Conservation (phyloP, 2,888 invertebrate genomes). For the Nomada fucata region DNA sequence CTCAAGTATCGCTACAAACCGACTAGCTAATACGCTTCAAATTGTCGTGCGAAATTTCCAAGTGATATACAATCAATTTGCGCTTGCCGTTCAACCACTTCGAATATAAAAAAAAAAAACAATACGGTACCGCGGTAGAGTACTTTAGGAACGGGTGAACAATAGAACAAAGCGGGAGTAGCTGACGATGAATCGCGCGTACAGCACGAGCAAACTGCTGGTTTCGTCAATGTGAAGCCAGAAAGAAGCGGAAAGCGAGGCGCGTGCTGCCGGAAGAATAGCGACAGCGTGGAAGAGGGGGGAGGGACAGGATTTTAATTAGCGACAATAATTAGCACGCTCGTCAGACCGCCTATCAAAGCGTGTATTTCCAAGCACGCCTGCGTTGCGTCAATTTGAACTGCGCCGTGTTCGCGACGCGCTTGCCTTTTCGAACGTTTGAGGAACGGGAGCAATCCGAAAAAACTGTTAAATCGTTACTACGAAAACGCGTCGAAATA, state of each 20-base stretch:
- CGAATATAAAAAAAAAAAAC: background rate
- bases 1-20: too few relatives aligned
- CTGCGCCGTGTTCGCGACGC: conserved; percentile 6
- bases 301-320: conserved; percentile 61
- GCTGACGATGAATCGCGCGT: conserved; percentile 10
- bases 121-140: background rate
- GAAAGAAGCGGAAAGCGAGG: conserved; percentile 14
- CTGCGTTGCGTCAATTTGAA: conserved; percentile 37
- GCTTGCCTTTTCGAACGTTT: conserved; percentile 22
- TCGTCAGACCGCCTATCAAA: conserved; percentile 31
- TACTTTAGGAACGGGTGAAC: background rate
- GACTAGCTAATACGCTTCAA: too few relatives aligned
- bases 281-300: conserved; percentile 20
- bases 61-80: too few relatives aligned
- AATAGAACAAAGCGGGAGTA: conserved; percentile 24
- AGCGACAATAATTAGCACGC: conserved; percentile 68
- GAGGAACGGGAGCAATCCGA: background rate
- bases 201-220: conserved; percentile 16
- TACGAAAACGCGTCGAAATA: background rate
- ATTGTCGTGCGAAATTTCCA: too few relatives aligned
- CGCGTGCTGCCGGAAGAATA: conserved; percentile 8
- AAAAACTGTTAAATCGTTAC: background rate
- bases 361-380: conserved; percentile 18
- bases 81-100: background rate
- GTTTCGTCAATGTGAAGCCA: conserved; percentile 14